Percentiles rank a stretch among this genome's conserved stretches.
Evolutionary conservation across 2,113 vertebrate species (phyloP).

Genomic region (Oxyura jamaicensis): DNA sequence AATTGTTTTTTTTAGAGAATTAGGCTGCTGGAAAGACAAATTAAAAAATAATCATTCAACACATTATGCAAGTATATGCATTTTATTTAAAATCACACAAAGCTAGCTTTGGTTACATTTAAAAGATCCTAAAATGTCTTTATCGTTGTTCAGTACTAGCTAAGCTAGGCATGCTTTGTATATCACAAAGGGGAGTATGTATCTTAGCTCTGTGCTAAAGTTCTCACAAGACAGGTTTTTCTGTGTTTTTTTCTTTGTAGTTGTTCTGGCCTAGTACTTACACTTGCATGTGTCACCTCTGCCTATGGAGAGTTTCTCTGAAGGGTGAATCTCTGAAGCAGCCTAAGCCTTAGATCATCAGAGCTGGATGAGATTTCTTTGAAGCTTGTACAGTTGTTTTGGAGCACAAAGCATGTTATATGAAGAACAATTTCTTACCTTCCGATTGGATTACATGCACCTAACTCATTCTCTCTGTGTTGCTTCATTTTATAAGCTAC

Average conservation of each 20-base stretch:
- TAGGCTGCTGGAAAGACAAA: not conserved
- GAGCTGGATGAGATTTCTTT: not conserved
- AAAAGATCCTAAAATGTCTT: not conserved
- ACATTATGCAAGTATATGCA: not conserved
- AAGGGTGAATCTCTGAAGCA: not conserved
- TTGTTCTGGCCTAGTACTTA: not conserved
- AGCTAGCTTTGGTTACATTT: not conserved
- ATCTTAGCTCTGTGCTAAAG: not conserved
- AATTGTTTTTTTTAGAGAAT: not conserved
- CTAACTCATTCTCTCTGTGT: not conserved
- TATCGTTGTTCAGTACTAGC: not conserved
- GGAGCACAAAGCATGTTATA: not conserved
- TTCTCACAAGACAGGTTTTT: not conserved
- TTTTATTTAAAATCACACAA: not conserved
- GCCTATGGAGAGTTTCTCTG: not conserved
- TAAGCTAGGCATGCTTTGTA: not conserved
- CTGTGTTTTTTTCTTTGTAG: rapidly evolving
- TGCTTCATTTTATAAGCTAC: not conserved
- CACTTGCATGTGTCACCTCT: not conserved
- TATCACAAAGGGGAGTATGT: not conserved
- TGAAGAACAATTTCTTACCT: not conserved
- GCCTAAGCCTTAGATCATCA: not conserved
- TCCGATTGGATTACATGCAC: not conserved
- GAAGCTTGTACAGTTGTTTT: too few relatives aligned
- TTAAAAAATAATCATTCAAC: not conserved